phyloP scores from a whole-genome alignment of 2,113 vertebrate genomes.

The Malurus cyaneus region DNA sequence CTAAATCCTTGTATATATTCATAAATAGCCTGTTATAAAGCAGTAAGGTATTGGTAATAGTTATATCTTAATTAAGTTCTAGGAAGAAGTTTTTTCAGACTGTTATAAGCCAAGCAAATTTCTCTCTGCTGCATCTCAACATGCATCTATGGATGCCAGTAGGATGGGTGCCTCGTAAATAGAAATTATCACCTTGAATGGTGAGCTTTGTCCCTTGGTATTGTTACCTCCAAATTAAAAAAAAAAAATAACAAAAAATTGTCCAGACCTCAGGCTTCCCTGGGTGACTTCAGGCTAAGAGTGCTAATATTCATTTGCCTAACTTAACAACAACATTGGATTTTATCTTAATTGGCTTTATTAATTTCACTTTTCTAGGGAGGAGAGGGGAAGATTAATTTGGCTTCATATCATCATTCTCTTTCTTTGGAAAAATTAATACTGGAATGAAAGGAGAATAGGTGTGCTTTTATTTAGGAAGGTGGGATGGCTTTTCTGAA shows the following conservation, averaged over 20 bases:
- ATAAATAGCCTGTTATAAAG: neutral
- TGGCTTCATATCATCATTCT: neutral
- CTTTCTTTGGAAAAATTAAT: neutral
- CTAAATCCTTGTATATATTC: rapidly evolving
- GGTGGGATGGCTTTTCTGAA: neutral
- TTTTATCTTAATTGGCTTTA: neutral
- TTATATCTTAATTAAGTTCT: neutral
- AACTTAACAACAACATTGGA: neutral
- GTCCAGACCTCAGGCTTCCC: neutral
- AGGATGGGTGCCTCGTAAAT: neutral
- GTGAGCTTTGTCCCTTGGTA: neutral
- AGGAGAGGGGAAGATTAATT: neutral
- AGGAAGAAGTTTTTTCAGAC: neutral
- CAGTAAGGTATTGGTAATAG: neutral
- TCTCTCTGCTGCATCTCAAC: neutral
- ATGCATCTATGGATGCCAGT: neutral
- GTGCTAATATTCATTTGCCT: neutral
- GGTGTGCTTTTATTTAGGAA: neutral
- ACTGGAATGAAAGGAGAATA: neutral
- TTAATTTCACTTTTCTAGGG: neutral
- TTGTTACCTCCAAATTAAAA: neutral
- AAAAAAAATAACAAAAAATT: neutral
- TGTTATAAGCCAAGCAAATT: neutral
- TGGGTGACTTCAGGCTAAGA: neutral
- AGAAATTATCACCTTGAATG: neutral